Base-by-base conservation (phyloP, 1,140 invertebrate species). In the Pantala flavescens region DNA sequence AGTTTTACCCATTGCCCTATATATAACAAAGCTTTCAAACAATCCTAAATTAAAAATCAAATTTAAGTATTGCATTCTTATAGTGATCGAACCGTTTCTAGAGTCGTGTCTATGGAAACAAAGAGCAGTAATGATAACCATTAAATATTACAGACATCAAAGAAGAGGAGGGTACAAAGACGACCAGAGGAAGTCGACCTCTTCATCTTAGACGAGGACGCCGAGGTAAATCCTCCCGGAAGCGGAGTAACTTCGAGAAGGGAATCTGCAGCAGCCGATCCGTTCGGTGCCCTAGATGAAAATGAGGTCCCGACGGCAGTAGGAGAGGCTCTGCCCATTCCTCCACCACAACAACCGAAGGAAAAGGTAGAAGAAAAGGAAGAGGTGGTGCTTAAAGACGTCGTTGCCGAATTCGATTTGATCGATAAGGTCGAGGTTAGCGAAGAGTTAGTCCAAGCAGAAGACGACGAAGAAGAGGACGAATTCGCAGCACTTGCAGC, bases 401-500 rank as follows among this genome's bases (percentile, higher is more conserved):
- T 84, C 70, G 78, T 84, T 73, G 79, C 79, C 42, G 85, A 86
- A 75, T 87, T 88, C 82, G 86, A 86, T 82, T 79, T 81, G 23
- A 81, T 84, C 28, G 49, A 21, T 7, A 21, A 63, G 49, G n/a
- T 21, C 14, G 75, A 73, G 24, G n/a, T 71, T 43, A 21, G 12
- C 5, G 49, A 63, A 63, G n/a, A 63, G n/a, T n/a, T n/a, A 71
- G 43, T 43, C 71, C 42, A 0, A 70, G 16, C n/a, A 36, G 71
- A 9, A 19, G 36, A 72, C 3, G 74, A 81, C 23, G 86, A 87
- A 79, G 81, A 83, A 73, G 90, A 90, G 76, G 86, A 91, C 80
- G 91, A 92, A 82, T 93, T 93, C 81, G 89, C 89, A 19, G 84
- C 87, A 78, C 80, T 92, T 85, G 91, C 91, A 43, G 86, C 88